Conservation (phyloP, 2,113 vertebrate genomes). For the Grus americana region DNA sequence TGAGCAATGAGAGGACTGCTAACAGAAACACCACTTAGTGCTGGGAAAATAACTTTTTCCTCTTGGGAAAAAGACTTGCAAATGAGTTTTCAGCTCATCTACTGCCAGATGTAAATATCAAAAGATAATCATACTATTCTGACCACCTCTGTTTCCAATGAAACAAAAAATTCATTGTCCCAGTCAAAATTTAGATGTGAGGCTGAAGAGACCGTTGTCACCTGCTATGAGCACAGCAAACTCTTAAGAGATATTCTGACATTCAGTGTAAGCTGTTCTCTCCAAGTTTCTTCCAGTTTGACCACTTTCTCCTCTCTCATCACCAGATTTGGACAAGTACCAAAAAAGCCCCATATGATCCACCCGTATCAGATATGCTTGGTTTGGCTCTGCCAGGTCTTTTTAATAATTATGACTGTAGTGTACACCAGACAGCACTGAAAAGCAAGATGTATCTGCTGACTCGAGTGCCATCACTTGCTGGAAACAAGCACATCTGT, state of each 20-base stretch:
- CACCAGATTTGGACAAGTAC: neutral
- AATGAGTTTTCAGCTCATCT: neutral
- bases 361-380: accelerated
- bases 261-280: neutral
- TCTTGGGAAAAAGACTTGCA: neutral
- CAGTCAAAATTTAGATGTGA: neutral
- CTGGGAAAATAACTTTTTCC: neutral
- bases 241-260: neutral
- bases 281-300: neutral
- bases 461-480: neutral
- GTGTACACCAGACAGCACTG: neutral
- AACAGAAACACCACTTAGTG: neutral
- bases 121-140: neutral
- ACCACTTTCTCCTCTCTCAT: neutral
- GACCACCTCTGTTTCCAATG: neutral
- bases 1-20: neutral
- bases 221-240: neutral
- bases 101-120: neutral
- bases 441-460: neutral
- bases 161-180: neutral
- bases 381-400: neutral
- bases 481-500: neutral
- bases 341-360: neutral
- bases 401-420: neutral
- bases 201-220: neutral